Evolutionary conservation across 2,888 invertebrate species (phyloP), one percentile per base, ranked within the genome.

Genomic region (Melieria picta): DNA sequence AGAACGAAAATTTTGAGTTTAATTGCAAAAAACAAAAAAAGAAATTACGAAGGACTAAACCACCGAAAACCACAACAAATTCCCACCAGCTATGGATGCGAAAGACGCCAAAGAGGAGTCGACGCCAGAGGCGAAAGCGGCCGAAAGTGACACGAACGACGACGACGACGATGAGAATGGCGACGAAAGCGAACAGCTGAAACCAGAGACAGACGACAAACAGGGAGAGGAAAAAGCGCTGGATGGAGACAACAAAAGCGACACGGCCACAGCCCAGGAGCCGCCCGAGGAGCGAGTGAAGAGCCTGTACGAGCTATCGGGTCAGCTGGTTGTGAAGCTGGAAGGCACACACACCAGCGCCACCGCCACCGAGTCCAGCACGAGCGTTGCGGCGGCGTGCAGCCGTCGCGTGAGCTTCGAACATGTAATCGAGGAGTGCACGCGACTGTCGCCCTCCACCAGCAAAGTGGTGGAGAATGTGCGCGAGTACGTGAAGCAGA

Each of bases 261-360:
- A 30, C 30, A 30, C 30, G 30, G 30, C 30, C 30, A 30, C 30
- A 30, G 30, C 30, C 3, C 30, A 30, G 30, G 30, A 30, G 3
- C 30, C 30, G 30, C 3, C 30, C 30, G 30, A 30, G 3, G 30
- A 30, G 30, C 30, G 30, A 30, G 30, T 30, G 30, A 30, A 30
- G 30, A 30, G 30, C 30, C 30, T 30, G 30, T 30, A 30, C 30
- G 30, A 30, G 30, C 30, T 30, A 2, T 30, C 30, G 30, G 30
- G 30, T 3, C 30, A 11, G n/a, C 1, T 9, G 0, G 4, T 65
- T 4, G 13, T 71, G 7, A 55, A 47, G 11, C 69, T 77, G 10
- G 67, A 72, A 4, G 77, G 77, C 6, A 74, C 71, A 47, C 77
- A 78, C 13, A 77, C 74, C 0, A 71, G 72, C n/a, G 58, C 72